Conservation (phyloP, 1,140 invertebrate genomes). For the Argopecten irradians region DNA sequence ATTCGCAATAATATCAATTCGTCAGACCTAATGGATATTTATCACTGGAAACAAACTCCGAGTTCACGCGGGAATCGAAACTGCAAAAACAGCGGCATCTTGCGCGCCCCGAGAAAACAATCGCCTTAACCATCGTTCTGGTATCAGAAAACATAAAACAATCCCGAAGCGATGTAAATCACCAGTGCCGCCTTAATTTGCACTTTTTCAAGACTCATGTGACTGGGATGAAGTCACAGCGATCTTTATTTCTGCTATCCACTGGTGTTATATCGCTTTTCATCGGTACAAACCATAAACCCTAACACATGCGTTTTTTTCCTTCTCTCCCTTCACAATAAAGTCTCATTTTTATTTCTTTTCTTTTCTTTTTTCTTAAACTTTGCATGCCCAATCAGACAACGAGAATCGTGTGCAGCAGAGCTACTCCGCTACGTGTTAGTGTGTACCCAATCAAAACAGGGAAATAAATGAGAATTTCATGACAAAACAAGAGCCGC, state of each 20-base stretch:
- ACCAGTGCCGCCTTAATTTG: not conserved
- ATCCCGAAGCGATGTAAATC: not conserved
- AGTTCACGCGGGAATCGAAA: constrained; percentile 20
- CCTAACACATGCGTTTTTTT: not conserved
- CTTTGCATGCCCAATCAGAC: not conserved
- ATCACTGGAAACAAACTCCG: not conserved
- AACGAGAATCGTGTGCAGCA: not conserved
- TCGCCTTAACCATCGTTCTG: not conserved
- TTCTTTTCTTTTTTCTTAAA: not conserved
- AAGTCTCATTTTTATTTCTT: not conserved
- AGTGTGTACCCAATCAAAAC: not conserved
- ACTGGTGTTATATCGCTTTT: constrained; percentile 1
- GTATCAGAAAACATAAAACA: not conserved
- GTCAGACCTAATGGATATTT: not conserved
- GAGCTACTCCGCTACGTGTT: not conserved
- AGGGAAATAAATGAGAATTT: not conserved
- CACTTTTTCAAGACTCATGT: constrained; percentile 16
- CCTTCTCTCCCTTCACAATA: not conserved
- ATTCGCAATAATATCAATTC: constrained; percentile 12
- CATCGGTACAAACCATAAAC: constrained; percentile 14
- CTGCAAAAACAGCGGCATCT: constrained; percentile 5
- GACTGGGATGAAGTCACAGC: not conserved
- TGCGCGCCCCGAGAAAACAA: constrained; percentile 12
- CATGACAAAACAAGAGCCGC: not conserved
- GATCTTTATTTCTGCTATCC: not conserved